Conservation (phyloP, 2,888 invertebrate genomes). For the Drosophila buzzatii region DNA sequence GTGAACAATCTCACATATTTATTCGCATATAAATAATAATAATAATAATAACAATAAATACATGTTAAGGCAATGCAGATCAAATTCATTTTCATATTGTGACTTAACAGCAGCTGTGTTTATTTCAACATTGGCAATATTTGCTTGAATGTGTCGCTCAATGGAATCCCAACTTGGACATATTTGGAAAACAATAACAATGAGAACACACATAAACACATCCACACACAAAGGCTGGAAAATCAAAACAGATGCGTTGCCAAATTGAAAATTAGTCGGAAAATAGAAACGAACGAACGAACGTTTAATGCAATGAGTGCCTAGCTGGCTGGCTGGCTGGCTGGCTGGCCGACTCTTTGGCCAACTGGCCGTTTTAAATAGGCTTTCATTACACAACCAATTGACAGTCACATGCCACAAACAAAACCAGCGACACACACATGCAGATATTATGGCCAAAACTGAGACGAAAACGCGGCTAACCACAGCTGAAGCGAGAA, state of each 20-base stretch:
- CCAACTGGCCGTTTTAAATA: slow-evolving; percentile 53
- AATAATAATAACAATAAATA: neutral
- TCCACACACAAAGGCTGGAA: slow-evolving; percentile 9
- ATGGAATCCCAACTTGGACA: slow-evolving; percentile 30
- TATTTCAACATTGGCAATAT: slow-evolving; percentile 33
- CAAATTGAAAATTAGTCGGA: slow-evolving; percentile 54
- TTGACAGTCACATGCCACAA: slow-evolving; percentile 77
- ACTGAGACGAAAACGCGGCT: slow-evolving; percentile 61
- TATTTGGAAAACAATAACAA: slow-evolving; percentile 34
- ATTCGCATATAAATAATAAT: slow-evolving; percentile 1
- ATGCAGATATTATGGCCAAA: slow-evolving; percentile 8
- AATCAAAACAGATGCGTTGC: slow-evolving; percentile 53
- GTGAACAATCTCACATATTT: neutral
- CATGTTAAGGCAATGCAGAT: slow-evolving; percentile 6
- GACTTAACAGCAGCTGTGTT: slow-evolving; percentile 26
- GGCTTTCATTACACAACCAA: slow-evolving; percentile 64
- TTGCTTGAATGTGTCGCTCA: slow-evolving; percentile 26
- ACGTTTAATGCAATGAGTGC: slow-evolving; percentile 47
- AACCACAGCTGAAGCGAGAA: slow-evolving; percentile 51
- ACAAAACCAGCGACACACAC: slow-evolving; percentile 56
- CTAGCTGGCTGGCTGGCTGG: neutral
- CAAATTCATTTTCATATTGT: slow-evolving; percentile 13
- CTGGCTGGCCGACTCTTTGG: neutral
- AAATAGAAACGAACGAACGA: slow-evolving; percentile 4
- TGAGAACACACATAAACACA: slow-evolving; percentile 15